Base-by-base conservation (phyloP, 2,113 vertebrate species). In the Ceratotherium simum region DNA sequence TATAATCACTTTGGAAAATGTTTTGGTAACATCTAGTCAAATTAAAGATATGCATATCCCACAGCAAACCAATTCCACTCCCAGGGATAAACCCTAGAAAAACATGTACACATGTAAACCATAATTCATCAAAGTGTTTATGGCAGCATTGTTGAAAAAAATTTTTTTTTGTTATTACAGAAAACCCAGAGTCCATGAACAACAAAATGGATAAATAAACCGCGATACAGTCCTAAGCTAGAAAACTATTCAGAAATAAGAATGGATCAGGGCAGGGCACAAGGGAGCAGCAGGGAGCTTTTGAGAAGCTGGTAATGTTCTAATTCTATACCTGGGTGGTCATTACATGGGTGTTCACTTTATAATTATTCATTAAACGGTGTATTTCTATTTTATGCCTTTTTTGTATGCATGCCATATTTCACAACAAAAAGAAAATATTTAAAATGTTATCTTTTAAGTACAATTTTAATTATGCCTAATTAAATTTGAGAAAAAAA, bases 341-440 rank as follows among this genome's bases (percentile, higher is more conserved):
- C 76, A 75, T 46, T 83, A 72, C 25, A 94, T 20, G 56, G 39
- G 88, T 80, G 18, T 65, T 72, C n/a, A 48, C 11, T 92, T 56
- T 51, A 62, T 60, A 91, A 75, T 33, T 80, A 85, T 62, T 72
- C 69, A 91, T 51, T 56, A 67, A 33, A 73, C 11, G 46, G 1
- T 42, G 8, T 65, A 88, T 56, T 87, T 87, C n/a, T 39, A 64
- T 48, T 65, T 88, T 73, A 91, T 79, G 21, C 36, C 31, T 67
- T 75, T 90, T 88, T 62, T 56, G 91, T 25, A 79, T 51, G 42
- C 8, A 82, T 23, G 17, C 2, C 48, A 18, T n/a, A 80, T 72
- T 93, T 93, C 69, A 95, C 11, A 87, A 81, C 64, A 64, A 75
- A 82, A 92, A 81, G 25, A 78, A 92, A 75, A 91, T 84, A 33